Percentiles rank a stretch among this genome's conserved stretches.
Conservation (phyloP, 2,888 invertebrate species). For the Himalopsyche japonica region DNA sequence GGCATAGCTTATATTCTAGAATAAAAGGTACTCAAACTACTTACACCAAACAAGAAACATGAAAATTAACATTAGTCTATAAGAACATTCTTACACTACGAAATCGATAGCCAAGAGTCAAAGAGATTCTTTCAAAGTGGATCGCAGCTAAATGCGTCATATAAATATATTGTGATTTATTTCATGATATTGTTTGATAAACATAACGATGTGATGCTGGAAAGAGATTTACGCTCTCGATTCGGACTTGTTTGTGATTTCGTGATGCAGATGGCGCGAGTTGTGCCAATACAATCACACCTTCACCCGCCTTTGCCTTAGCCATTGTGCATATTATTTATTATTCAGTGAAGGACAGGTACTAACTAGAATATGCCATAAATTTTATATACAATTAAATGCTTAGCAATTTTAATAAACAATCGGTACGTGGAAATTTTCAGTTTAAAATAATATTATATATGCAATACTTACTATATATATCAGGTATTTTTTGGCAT, state of each 20-base stretch:
- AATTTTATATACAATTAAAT: too few species aligned
- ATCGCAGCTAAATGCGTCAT: not conserved
- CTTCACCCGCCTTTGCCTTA: not conserved
- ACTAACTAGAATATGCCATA: not conserved
- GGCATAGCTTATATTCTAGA: too few species aligned
- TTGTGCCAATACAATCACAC: not conserved
- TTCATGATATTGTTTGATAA: constrained; percentile 21
- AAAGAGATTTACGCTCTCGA: constrained; percentile 18
- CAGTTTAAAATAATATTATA: too few species aligned
- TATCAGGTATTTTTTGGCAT: too few species aligned
- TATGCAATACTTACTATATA: too few species aligned
- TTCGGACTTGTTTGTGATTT: constrained; percentile 18
- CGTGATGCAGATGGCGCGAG: constrained; percentile 9
- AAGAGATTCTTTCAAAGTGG: not conserved
- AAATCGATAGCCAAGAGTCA: not conserved
- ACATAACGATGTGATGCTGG: constrained; percentile 23
- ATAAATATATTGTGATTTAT: constrained; percentile 5
- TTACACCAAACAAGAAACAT: too few species aligned
- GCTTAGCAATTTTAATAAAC: too few species aligned
- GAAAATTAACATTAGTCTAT: too few species aligned
- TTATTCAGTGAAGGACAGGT: not conserved
- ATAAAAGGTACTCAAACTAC: too few species aligned
- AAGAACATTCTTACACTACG: too few species aligned
- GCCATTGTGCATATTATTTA: not conserved
- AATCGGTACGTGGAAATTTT: too few species aligned